Evolutionary conservation across 92 coral and sea anemone genomes (phyloP).

Genomic region (Pocillopora meandrina): DNA sequence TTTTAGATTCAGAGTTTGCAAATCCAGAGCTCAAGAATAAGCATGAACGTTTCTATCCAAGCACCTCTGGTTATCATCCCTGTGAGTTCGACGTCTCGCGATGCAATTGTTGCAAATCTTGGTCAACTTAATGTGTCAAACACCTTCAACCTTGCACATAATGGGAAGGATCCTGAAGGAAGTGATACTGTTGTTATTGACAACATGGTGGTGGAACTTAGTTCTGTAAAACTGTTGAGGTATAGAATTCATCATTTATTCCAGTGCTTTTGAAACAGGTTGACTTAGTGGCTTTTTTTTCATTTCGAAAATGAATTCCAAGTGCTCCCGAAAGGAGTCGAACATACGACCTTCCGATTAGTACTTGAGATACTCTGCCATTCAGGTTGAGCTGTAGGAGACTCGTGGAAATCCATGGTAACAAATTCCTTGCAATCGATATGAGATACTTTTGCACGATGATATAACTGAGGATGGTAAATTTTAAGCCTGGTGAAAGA

Average conservation of each 20-base stretch:
- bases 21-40: conserved; percentile 81
- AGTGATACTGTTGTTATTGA: conserved; percentile 87
- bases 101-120: conserved; percentile 86
- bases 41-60: conserved; percentile 83
- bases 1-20: conserved; percentile 85
- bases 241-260: conserved; percentile 6
- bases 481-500: too few relatives aligned
- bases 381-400: too few relatives aligned
- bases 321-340: too few relatives aligned
- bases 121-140: conserved; percentile 86
- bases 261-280: too few relatives aligned
- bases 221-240: conserved; percentile 90
- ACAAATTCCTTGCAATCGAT: too few relatives aligned
- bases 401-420: too few relatives aligned
- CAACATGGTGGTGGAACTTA: conserved; percentile 85
- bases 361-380: too few relatives aligned
- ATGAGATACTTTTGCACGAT: too few relatives aligned
- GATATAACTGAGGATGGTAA: too few relatives aligned
- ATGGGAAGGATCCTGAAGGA: conserved; percentile 67
- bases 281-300: too few relatives aligned
- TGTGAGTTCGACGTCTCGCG: conserved; percentile 77
- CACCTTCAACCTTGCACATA: conserved; percentile 67
- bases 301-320: too few relatives aligned
- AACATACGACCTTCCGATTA: too few relatives aligned
- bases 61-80: conserved; percentile 94